Conservation (phyloP, 2,888 invertebrate genomes). For the Cinara cedri region DNA sequence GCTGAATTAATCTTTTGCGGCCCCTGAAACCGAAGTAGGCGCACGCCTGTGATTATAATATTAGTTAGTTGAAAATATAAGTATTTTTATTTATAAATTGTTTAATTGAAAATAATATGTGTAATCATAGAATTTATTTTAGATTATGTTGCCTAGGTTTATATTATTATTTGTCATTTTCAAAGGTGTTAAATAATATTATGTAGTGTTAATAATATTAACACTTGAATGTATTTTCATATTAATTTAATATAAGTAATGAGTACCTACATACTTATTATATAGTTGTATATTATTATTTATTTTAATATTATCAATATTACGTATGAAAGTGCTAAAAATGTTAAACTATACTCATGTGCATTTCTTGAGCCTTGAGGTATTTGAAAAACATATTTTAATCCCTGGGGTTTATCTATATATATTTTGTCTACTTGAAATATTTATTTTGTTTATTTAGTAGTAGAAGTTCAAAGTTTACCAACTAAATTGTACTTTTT, state of each 20-base stretch:
- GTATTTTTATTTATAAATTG: not conserved
- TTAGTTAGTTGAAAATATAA: too few relatives aligned
- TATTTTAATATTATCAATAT: too few relatives aligned
- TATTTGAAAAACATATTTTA: constrained; percentile 15
- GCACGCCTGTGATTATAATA: not conserved
- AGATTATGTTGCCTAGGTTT: not conserved
- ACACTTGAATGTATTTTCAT: not conserved
- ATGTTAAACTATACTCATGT: constrained; percentile 6
- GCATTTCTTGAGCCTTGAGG: not conserved
- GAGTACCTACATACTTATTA: not conserved
- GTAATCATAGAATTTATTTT: not conserved
- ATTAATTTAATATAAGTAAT: not conserved
- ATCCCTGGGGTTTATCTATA: not conserved
- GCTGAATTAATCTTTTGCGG: not conserved
- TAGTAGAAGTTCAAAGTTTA: constrained; percentile 19
- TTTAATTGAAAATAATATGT: not conserved
- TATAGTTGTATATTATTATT: too few relatives aligned
- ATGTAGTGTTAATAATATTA: too few relatives aligned
- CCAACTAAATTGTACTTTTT: not conserved
- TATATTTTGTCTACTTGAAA: not conserved
- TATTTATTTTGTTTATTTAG: not conserved
- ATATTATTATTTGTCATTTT: not conserved
- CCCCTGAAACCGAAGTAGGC: not conserved
- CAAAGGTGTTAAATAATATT: constrained; percentile 8
- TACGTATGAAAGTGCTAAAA: constrained; percentile 9